Evolutionary conservation across 2,113 vertebrate species (phyloP), one percentile per base, ranked within the genome.

Genomic region (Aldabrachelys gigantea): DNA sequence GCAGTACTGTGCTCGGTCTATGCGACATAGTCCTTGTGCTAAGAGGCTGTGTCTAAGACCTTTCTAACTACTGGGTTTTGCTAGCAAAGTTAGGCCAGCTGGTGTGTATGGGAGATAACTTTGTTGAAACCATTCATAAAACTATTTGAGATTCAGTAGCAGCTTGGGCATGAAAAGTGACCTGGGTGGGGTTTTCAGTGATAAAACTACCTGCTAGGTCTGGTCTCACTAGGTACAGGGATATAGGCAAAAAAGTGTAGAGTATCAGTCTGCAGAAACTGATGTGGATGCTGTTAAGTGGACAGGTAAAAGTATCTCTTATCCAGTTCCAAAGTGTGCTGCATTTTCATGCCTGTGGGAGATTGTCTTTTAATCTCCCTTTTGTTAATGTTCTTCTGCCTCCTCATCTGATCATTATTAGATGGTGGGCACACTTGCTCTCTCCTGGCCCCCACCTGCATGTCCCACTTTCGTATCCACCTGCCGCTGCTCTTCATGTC

Each of bases 211-310:
- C 3, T 59, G 27, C 29, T 62, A 69, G 31, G 13, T 69, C 62
- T 19, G 16, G 38, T 88, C 54, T 57, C 22, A 69, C 69, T 1
- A 14, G 6, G 5, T 24, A 65, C 44, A 56, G 80, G 62, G 22
- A 0, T n/a, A 56, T 10, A 19, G 49, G 25, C 2, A 3, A 27
- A 1, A 27, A 16, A 25, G 25, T 6, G 41, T 53, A 10, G 38
- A 17, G n/a, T 21, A 38, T 38, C 47, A 59, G 41, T 38, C 90
- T 47, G 27, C 5, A 80, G 14, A 5, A 16, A 22, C 62, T 44
- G 41, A 81, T 19, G 35, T 52, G 4, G 25, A 1, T n/a, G 14
- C 31, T 44, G 80, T 16, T 35, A n/a, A 57, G 35, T 24, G 47
- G 16, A 27, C 47, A 29, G 53, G 38, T 38, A 31, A 53, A 31